Base-by-base conservation (phyloP, 1,140 invertebrate genomes). In the Diorhabda carinulata region DNA sequence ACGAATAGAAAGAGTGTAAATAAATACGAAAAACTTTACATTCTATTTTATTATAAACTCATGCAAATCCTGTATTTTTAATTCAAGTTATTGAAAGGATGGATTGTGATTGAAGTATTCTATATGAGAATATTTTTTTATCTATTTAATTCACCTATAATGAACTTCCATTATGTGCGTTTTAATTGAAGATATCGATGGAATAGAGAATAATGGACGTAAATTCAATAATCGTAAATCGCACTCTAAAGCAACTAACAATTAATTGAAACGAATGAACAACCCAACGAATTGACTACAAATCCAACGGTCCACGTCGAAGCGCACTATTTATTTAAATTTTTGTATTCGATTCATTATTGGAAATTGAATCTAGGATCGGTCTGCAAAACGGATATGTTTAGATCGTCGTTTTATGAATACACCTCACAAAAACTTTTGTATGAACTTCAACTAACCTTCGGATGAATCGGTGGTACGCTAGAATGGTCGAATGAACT, bases 351-450 rank as follows among this genome's bases (percentile, higher is more conserved):
- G 43, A 62, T 66, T 25, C 25, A 70, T 70, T 58, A 47, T 52
- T 52, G 47, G 47, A 52, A 52, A 52, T 52, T 52, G 47, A 65
- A 71, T 68, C 66, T 71, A 64, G 70, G 70, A 68, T 71, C 64
- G 70, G 70, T 71, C 64, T 64, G 61, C 25, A 64, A 71, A 71
- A 71, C 70, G 70, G 70, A 71, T 64, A 69, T 71, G 70, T 70
- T 70, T 63, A 68, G 66, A 62, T 52, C 61, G 64, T 64, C 61
- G 66, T 68, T 71, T 42, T 68, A 67, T 71, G 62, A 60, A 65
- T 68, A 59, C 60, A 42, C 43, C 64, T 68, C 59, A 71, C 68
- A 71, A 71, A 68, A 64, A 45, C 67, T 67, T 71, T 69, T 69
- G 64, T 65, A 43, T 56, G 44, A 10, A 62, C 47, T 52, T 52